Percentiles rank a stretch among this genome's conserved stretches.
Conservation (phyloP, 2,113 vertebrate genomes). For the Hyperoodon ampullatus region DNA sequence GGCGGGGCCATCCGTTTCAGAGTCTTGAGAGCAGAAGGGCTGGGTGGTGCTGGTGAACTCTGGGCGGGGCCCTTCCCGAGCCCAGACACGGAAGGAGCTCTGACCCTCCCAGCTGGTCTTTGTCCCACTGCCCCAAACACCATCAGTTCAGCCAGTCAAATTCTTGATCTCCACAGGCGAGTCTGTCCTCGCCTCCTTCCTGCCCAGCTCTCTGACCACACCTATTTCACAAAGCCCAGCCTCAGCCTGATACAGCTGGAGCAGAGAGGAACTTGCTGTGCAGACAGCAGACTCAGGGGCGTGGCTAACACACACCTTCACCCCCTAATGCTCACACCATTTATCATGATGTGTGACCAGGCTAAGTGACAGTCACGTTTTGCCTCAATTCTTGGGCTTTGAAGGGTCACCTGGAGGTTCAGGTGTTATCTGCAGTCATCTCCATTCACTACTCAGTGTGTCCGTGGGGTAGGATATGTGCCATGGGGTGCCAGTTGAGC, state of each 20-base stretch:
- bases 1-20: fast-evolving
- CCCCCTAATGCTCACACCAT: fast-evolving
- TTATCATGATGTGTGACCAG: neutral
- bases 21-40: neutral
- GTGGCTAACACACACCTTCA: fast-evolving
- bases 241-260: neutral
- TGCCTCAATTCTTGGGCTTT: neutral
- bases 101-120: neutral
- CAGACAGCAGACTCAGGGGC: neutral
- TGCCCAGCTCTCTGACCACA: neutral
- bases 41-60: neutral
- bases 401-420: neutral
- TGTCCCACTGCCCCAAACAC: neutral
- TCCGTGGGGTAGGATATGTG: neutral
- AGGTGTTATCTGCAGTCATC: neutral
- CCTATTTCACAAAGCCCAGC: neutral
- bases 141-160: neutral
- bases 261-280: neutral
- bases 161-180: neutral
- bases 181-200: neutral
- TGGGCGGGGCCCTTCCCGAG: neutral
- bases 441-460: neutral
- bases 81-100: neutral
- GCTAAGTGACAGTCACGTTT: neutral
- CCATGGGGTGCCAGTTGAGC: neutral